phyloP scores from a whole-genome alignment of 2,888 invertebrate species.

The Fragum sueziense region DNA sequence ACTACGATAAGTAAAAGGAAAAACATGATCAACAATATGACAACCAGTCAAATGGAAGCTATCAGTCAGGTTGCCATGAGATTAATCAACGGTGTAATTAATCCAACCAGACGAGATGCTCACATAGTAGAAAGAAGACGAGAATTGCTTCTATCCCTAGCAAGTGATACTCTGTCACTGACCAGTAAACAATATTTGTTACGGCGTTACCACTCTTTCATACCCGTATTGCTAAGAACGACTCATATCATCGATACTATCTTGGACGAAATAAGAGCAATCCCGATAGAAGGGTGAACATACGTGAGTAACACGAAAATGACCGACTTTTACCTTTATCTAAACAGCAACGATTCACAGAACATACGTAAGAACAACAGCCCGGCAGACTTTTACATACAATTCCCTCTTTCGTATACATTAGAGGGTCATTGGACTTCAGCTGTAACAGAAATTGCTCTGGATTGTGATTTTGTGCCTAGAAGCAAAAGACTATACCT shows the following conservation, averaged over 20 bases:
- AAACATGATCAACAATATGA: conserved; percentile 12
- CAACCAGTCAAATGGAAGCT: conserved; percentile 5
- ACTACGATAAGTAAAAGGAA: conserved; percentile 15
- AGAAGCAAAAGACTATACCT: conserved; percentile 28
- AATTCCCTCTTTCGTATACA: conserved; percentile 31
- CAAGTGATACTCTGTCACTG: conserved; percentile 4
- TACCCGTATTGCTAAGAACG: conserved; percentile 17
- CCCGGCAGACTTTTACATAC: conserved; percentile 36
- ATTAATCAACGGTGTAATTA: conserved; percentile 13
- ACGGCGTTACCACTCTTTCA: neutral
- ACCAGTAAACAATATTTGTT: conserved; percentile 21
- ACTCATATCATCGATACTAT: neutral
- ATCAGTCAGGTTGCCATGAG: conserved; percentile 11
- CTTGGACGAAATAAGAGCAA: conserved; percentile 12
- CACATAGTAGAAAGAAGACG: conserved; percentile 18
- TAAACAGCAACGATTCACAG: conserved; percentile 21
- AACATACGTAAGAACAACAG: conserved; percentile 24
- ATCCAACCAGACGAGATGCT: conserved; percentile 28
- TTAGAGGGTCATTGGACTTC: conserved; percentile 32
- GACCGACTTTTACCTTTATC: conserved; percentile 17
- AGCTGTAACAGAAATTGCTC: conserved; percentile 30
- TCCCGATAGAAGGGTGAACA: no score
- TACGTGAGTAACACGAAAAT: no score
- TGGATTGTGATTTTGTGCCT: conserved; percentile 31
- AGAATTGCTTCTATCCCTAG: conserved; percentile 5